Conservation (phyloP, 2,888 invertebrate species). For the Lissocephala sabroskyi region DNA sequence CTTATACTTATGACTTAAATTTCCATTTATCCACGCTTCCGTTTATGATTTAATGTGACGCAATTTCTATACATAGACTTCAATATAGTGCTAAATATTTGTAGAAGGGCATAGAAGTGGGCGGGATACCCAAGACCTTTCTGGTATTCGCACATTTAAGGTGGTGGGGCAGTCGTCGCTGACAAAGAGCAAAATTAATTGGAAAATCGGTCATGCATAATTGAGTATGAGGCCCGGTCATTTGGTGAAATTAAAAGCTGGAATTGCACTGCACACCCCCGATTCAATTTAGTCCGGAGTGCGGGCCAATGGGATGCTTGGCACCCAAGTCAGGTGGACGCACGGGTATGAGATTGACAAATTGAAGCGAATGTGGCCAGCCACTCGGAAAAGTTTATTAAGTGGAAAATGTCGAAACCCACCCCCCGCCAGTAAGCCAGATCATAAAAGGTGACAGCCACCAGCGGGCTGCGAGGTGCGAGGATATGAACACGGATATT, state of each 20-base stretch:
- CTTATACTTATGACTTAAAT: no score
- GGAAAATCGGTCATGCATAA: slow-evolving; percentile 54
- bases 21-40: no score
- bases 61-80: no score
- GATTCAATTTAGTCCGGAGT: no score
- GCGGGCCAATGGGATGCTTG: no score
- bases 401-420: slow-evolving; percentile 26
- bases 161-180: no score
- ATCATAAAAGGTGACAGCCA: slow-evolving; percentile 41
- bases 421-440: neutral
- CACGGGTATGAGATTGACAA: slow-evolving; percentile 66
- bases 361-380: slow-evolving; percentile 66
- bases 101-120: no score
- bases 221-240: slow-evolving; percentile 31
- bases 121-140: no score
- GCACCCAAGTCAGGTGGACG: neutral
- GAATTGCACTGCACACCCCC: neutral
- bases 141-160: no score
- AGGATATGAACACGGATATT: slow-evolving; percentile 26
- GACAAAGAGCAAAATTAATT: slow-evolving; percentile 36
- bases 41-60: no score
- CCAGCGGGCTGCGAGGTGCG: no score
- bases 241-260: slow-evolving; percentile 51
- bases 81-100: no score
- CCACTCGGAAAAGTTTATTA: slow-evolving; percentile 69